Percentiles rank a stretch among this genome's conserved stretches.
Conservation (phyloP, 2,797 vertebrate genomes). For the Enteromius paludinosus region DNA sequence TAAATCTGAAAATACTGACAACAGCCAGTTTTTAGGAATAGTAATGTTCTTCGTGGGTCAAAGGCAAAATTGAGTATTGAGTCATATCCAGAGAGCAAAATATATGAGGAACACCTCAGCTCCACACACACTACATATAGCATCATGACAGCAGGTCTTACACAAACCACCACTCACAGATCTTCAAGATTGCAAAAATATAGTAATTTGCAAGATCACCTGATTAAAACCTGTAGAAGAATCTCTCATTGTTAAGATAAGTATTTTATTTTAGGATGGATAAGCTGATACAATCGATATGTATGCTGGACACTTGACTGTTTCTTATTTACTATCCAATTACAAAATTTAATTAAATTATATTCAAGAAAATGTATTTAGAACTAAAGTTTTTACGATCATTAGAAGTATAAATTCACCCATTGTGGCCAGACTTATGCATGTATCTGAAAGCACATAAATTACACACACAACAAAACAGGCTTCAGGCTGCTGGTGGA, state of each 20-base stretch:
- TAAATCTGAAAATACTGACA: background rate
- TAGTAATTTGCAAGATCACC: background rate
- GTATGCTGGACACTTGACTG: background rate
- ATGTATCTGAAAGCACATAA: background rate
- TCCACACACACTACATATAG: background rate
- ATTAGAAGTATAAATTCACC: background rate
- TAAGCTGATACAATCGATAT: background rate
- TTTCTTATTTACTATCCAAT: background rate
- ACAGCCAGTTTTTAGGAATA: background rate
- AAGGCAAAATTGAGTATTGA: background rate
- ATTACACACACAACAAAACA: slow-evolving; percentile 7
- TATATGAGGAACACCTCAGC: background rate
- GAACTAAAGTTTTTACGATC: background rate
- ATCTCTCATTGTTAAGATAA: background rate
- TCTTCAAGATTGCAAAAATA: background rate
- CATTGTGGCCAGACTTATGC: background rate
- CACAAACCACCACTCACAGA: background rate
- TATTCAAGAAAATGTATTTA: background rate
- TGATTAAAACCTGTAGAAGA: background rate
- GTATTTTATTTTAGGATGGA: background rate
- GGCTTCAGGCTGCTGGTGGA: background rate
- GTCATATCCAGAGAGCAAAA: background rate
- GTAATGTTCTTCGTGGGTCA: background rate
- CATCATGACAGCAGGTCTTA: background rate
- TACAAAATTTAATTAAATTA: background rate